These are phyloP conservation scores for Nibea albiflora DNA, from an alignment of 2,113 vertebrate genomes.

Conservation along the genomic window DNA sequence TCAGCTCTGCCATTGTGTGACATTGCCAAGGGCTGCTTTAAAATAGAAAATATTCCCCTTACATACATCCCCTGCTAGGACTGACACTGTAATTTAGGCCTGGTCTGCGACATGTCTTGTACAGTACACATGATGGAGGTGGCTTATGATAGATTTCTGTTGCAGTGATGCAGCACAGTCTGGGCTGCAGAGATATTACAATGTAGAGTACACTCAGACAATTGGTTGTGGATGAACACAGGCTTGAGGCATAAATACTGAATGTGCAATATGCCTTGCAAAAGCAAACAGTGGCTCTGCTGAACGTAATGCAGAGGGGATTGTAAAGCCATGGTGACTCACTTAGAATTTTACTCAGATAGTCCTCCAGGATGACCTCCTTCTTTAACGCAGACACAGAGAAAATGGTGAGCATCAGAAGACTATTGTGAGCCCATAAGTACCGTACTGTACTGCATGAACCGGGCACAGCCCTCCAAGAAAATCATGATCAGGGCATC, in stretches of 20 bases:
- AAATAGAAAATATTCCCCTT: conserved; percentile 67
- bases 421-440: conserved; percentile 32
- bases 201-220: conserved; percentile 51
- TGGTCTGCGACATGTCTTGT: conserved; percentile 20
- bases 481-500: conserved; percentile 43
- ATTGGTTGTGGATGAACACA: conserved; percentile 61
- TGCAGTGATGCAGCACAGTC: conserved; percentile 45
- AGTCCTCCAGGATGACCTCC: conserved; percentile 44
- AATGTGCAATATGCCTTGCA: conserved; percentile 53
- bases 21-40: conserved; percentile 69
- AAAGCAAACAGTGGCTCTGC: conserved; percentile 58
- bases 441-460: conserved; percentile 23
- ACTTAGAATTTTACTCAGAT: conserved; percentile 57
- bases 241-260: conserved; percentile 52
- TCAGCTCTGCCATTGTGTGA: conserved; percentile 53
- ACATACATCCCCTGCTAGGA: conserved; percentile 27
- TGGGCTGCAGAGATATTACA: conserved; percentile 56
- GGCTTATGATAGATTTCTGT: conserved; percentile 49
- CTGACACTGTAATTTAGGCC: conserved; percentile 48
- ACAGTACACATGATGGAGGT: conserved; percentile 36
- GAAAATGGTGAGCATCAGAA: conserved; percentile 47
- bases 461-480: conserved; percentile 22
- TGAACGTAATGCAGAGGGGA: conserved; percentile 52
- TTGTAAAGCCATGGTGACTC: conserved; percentile 56
- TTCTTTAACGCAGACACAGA: conserved; percentile 54